Percentiles rank a stretch among this genome's conserved stretches.
These are phyloP conservation scores for Danaus plexippus DNA, from an alignment of 1,140 invertebrate genomes.

Conservation along the genomic window DNA sequence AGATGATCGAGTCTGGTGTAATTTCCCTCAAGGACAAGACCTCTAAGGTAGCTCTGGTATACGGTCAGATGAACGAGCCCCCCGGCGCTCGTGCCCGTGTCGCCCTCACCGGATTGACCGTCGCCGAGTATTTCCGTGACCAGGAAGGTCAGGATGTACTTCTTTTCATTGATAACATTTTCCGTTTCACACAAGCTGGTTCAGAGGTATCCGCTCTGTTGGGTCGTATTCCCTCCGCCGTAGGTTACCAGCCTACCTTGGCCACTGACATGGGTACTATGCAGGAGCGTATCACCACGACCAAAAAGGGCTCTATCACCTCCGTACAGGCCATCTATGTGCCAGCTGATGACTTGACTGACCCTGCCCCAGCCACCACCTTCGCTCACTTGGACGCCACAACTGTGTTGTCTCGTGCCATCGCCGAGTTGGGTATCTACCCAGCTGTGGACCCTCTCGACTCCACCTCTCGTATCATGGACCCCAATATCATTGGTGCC, in stretches of 20 bases:
- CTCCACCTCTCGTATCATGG: conserved; percentile 98
- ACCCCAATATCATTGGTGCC: conserved; percentile 95
- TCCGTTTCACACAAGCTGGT: conserved; percentile 99
- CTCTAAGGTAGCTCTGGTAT: conserved; percentile 96
- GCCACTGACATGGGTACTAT: conserved; percentile 88
- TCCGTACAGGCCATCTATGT: conserved; percentile 99
- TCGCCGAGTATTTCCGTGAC: conserved; percentile 99
- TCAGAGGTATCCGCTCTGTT: conserved; percentile 96
- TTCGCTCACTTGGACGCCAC: conserved; percentile 99
- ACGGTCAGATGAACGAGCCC: conserved; percentile 99
- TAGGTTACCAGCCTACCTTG: conserved; percentile 96
- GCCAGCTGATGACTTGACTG: conserved; percentile 98
- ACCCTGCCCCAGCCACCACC: conserved; percentile 98
- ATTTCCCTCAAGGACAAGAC: conserved; percentile 93
- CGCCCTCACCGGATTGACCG: conserved; percentile 94
- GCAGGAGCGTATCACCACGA: conserved; percentile 99
- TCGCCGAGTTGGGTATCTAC: conserved; percentile 95
- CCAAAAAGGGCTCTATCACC: conserved; percentile 98
- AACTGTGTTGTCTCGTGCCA: conserved; percentile 96
- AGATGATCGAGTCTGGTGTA: conserved; percentile 99
- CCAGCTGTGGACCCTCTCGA: conserved; percentile 98
- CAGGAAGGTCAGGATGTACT: conserved; percentile 99
- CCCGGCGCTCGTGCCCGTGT: conserved; percentile 98
- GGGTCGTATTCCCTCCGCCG: conserved; percentile 99
- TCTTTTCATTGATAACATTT: conserved; percentile 99